Conservation (phyloP, 2,113 vertebrate species). For the Mandrillus leucophaeus region DNA sequence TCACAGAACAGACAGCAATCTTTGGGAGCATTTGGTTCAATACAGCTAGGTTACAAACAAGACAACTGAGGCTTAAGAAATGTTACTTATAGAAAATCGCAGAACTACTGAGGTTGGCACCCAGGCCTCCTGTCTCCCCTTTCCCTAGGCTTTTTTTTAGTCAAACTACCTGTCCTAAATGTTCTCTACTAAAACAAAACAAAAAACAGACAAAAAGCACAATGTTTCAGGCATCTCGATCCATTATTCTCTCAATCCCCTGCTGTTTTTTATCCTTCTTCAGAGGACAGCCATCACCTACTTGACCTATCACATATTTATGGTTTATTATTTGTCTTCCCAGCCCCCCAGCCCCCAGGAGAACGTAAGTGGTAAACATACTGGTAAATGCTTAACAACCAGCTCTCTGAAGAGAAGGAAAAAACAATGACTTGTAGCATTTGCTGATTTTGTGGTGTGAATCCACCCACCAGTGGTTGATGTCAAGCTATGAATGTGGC, state of each 20-base stretch:
- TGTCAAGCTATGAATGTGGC: neutral
- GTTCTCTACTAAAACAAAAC: neutral
- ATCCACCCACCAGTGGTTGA: neutral
- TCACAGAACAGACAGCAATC: neutral
- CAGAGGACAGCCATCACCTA: no score
- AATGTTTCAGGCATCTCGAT: neutral
- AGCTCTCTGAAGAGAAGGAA: neutral
- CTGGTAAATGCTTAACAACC: neutral
- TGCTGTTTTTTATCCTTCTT: neutral
- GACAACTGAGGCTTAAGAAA: neutral
- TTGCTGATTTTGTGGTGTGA: neutral
- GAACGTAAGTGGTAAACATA: neutral
- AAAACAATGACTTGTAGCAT: neutral
- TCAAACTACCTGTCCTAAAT: neutral
- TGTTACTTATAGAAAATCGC: neutral
- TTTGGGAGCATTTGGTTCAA: neutral
- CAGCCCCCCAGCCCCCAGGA: neutral
- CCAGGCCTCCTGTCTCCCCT: neutral
- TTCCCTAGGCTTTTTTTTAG: neutral
- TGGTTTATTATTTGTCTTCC: neutral
- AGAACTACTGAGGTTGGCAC: fast-evolving
- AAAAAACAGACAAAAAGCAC: neutral
- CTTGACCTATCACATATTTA: neutral
- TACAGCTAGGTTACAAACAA: neutral
- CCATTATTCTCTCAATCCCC: fast-evolving